Evolutionary conservation across 2,797 vertebrate species (phyloP), one percentile per base, ranked within the genome.

Genomic region (Tragopan temminckii): DNA sequence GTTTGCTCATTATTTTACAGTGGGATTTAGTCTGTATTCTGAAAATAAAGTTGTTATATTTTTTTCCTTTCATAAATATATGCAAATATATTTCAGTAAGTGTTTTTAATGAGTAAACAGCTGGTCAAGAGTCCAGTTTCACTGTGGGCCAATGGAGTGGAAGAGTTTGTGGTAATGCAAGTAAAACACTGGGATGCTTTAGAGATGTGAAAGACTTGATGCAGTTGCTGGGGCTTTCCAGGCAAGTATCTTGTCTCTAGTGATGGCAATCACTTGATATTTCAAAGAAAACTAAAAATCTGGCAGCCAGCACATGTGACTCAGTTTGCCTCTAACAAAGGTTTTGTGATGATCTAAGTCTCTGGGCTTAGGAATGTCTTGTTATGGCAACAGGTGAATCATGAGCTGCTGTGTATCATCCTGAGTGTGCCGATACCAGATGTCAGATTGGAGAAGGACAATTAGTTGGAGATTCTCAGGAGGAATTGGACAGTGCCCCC

Each of bases 11-110:
- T 86, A 69, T 95, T 96, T 95, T 93, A 86, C 70, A 70, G 86
- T 94, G 87, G 78, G 86, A 78, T 91, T 93, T 80, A 82, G 90
- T 95, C 87, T 96, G 95, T 94, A 27, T 94, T 81, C 95, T 97
- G 80, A 91, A 97, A 98, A 97, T 98, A 98, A 98, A 98, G 90
- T 61, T 87, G 64, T 95, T 55, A 16, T 96, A 9, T 52, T 97
- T 97, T 94, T 97, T 58, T 95, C 88, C 82, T 96, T 94, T 76
- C 59, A 18, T 50, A 50, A 69, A 36, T 14, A 68, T 45, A 59
- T 23, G 20, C 48, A 23, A 57, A 42, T 69, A 24, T 59, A 3
- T 91, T 36, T 45, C 25, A 64, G 70, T 55, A 53, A 59, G 33
- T 89, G 70, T 79, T 87, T 63, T 42, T 3, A 46, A 3, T 15